Conservation (phyloP, 2,888 invertebrate species). For the Tribolium freemani region DNA sequence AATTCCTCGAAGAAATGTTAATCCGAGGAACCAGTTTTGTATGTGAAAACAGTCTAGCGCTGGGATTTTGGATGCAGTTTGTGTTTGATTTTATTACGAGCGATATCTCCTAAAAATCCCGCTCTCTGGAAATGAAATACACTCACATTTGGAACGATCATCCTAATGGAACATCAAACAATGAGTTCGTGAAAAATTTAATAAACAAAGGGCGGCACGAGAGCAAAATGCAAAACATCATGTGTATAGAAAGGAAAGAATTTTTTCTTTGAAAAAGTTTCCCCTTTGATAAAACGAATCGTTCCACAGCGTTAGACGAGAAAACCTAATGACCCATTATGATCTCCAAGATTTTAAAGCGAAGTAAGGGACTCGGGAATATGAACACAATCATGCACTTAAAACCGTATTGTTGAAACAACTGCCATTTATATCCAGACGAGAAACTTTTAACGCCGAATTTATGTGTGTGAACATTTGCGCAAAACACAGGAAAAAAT, state of each 20-base stretch:
- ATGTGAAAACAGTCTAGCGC: no score
- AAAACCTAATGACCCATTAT: slow-evolving; percentile 46
- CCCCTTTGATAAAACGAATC: slow-evolving; percentile 33
- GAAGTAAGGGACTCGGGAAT: slow-evolving; percentile 16
- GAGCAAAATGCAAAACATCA: slow-evolving; percentile 28
- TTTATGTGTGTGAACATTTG: slow-evolving; percentile 19
- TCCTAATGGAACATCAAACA: slow-evolving; percentile 33
- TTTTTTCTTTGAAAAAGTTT: slow-evolving; percentile 20
- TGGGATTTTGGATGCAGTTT: no score
- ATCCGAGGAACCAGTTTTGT: no score
- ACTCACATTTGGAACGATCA: slow-evolving; percentile 13
- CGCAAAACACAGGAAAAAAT: neutral
- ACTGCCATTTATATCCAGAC: slow-evolving; percentile 10
- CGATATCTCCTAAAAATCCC: neutral
- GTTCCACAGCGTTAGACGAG: slow-evolving; percentile 37
- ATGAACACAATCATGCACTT: slow-evolving; percentile 45
- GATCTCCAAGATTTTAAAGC: slow-evolving; percentile 41
- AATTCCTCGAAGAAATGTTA: no score
- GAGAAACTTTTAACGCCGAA: slow-evolving; percentile 25
- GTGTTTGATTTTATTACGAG: no score
- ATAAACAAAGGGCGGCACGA: slow-evolving; percentile 28
- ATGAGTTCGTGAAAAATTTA: slow-evolving; percentile 32
- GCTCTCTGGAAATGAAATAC: slow-evolving; percentile 10
- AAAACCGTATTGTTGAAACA: slow-evolving; percentile 41
- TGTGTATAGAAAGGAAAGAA: slow-evolving; percentile 18